phyloP scores from a whole-genome alignment of 2,888 invertebrate species.

The Pardosa pseudoannulata region DNA sequence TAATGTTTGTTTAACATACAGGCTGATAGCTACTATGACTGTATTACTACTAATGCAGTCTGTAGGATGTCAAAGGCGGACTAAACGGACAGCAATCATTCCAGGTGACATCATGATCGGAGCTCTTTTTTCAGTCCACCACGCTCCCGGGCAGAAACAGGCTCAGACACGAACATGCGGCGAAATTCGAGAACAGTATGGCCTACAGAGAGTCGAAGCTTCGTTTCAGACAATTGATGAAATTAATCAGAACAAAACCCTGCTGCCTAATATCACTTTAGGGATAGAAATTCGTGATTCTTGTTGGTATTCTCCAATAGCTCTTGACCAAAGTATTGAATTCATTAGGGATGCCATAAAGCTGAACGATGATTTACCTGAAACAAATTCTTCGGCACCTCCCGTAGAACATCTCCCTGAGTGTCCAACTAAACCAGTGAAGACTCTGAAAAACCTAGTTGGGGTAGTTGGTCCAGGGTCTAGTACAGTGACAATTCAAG shows the following conservation, averaged over 20 bases:
- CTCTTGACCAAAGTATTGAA: slow-evolving; percentile 87
- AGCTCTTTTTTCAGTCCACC: slow-evolving; percentile 81
- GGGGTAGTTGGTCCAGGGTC: slow-evolving; percentile 87
- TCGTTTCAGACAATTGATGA: slow-evolving; percentile 82
- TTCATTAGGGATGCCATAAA: slow-evolving; percentile 84
- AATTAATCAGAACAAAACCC: slow-evolving; percentile 81
- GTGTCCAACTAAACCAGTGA: slow-evolving; percentile 72
- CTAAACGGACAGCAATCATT: slow-evolving; percentile 78
- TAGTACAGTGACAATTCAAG: slow-evolving; percentile 83
- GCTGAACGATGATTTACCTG: slow-evolving; percentile 69
- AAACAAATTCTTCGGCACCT: slow-evolving; percentile 24
- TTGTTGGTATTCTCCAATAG: slow-evolving; percentile 89
- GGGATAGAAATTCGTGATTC: slow-evolving; percentile 87
- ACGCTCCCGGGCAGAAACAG: slow-evolving; percentile 78
- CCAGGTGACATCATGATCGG: slow-evolving; percentile 82
- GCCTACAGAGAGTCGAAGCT: slow-evolving; percentile 85
- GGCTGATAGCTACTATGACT: neutral
- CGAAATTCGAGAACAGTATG: slow-evolving; percentile 85
- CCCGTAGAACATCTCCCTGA: slow-evolving; percentile 36
- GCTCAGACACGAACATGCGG: slow-evolving; percentile 80
- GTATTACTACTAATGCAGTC: neutral
- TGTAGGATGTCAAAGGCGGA: slow-evolving; percentile 39
- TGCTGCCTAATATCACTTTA: slow-evolving; percentile 81
- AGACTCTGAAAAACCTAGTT: slow-evolving; percentile 79
- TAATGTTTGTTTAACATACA: neutral